Evolutionary conservation across 2,113 vertebrate species (phyloP).

Genomic region (Gymnocephalus cernua): DNA sequence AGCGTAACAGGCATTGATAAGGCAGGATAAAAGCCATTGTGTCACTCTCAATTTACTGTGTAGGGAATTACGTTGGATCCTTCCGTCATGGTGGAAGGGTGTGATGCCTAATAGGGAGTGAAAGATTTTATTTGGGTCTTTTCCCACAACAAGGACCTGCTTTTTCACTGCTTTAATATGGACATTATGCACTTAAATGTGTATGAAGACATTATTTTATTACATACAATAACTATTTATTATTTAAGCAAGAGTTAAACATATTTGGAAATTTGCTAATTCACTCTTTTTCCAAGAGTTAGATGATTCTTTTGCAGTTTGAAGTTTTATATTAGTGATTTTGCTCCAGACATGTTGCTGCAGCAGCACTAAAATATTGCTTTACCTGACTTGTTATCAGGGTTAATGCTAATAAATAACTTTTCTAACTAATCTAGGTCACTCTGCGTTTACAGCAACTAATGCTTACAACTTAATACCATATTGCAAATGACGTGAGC

Average conservation of each 20-base stretch:
- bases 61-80: constrained; percentile 12
- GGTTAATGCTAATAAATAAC: too few species aligned
- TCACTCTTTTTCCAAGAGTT: background rate
- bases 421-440: too few species aligned
- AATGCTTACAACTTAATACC: too few species aligned
- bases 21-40: constrained; percentile 65
- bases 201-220: background rate
- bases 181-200: background rate
- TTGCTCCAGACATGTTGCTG: too few species aligned
- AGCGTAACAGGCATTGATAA: constrained; percentile 52
- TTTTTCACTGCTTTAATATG: background rate
- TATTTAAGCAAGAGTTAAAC: background rate
- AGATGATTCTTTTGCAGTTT: background rate
- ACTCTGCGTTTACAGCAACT: too few species aligned
- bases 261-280: background rate
- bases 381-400: too few species aligned
- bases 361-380: too few species aligned
- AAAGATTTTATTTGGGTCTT: constrained; percentile 13
- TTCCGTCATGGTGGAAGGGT: background rate
- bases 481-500: too few species aligned
- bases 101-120: constrained; percentile 11
- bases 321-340: too few species aligned
- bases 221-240: background rate
- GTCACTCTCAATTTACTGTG: constrained; percentile 52
- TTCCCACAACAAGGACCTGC: background rate